These are phyloP conservation scores for Ceratina calcarata DNA, from an alignment of 1,140 invertebrate genomes.

Conservation along the genomic window DNA sequence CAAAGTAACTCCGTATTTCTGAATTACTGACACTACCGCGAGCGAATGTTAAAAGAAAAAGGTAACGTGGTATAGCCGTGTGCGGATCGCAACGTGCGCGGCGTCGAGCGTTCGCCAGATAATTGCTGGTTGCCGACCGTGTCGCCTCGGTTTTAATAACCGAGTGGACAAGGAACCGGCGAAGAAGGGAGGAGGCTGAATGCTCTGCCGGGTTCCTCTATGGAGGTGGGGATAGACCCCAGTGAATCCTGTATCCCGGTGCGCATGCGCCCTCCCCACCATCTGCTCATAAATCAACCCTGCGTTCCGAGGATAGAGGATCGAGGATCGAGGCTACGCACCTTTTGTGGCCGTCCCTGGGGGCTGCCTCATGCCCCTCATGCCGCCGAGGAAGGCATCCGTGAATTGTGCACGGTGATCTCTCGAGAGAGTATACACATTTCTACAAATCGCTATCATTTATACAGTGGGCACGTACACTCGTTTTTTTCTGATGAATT, in stretches of 20 bases:
- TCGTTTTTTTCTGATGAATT: not conserved
- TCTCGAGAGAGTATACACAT: not conserved
- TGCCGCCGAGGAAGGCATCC: slow-evolving; percentile 24
- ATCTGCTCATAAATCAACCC: slow-evolving; percentile 72
- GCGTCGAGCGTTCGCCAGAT: slow-evolving; percentile 74
- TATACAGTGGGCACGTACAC: not conserved
- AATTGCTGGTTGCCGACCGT: slow-evolving; percentile 77
- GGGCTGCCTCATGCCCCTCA: slow-evolving; percentile 39
- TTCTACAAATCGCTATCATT: slow-evolving; percentile 17
- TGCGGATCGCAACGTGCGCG: slow-evolving; percentile 49
- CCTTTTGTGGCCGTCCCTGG: slow-evolving; percentile 62
- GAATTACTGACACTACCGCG: not conserved
- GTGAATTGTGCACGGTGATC: slow-evolving; percentile 1
- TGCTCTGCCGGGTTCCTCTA: slow-evolving; percentile 44
- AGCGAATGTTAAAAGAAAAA: slow-evolving; percentile 7
- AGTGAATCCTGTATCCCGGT: slow-evolving; percentile 46
- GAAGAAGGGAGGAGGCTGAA: slow-evolving; percentile 55
- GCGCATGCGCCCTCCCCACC: slow-evolving; percentile 74
- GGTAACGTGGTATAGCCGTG: not conserved
- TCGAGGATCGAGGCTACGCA: slow-evolving; percentile 54
- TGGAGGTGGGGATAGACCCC: slow-evolving; percentile 57
- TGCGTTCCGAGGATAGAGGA: slow-evolving; percentile 58
- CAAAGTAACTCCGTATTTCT: slow-evolving; percentile 9
- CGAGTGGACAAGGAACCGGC: slow-evolving; percentile 72
- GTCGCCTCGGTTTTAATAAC: slow-evolving; percentile 79